Percentiles rank a stretch among this genome's conserved stretches.
Conservation (phyloP, 2,113 vertebrate species). For the Sander lucioperca region DNA sequence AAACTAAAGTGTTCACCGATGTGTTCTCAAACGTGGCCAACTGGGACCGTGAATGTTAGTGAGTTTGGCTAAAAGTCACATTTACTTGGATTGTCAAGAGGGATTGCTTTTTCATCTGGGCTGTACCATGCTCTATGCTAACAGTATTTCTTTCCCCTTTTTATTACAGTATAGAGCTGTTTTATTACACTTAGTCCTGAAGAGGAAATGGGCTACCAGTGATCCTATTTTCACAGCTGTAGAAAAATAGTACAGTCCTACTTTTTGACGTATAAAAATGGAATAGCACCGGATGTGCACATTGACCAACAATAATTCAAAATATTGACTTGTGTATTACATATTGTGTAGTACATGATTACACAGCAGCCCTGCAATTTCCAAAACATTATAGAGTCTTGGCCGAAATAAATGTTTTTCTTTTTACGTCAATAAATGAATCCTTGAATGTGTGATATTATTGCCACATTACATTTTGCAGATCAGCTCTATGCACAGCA, state of each 20-base stretch:
- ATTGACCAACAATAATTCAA: background rate
- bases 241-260: background rate
- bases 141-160: background rate
- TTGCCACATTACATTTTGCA: background rate
- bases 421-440: slow-evolving; percentile 19
- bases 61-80: background rate
- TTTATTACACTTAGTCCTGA: background rate
- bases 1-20: background rate
- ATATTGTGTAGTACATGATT: background rate
- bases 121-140: background rate
- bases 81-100: slow-evolving; percentile 6
- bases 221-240: background rate
- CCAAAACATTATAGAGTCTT: background rate
- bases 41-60: background rate
- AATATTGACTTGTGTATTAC: background rate
- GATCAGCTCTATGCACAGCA: background rate
- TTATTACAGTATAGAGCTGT: background rate
- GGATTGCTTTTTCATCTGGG: background rate
- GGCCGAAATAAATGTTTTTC: background rate
- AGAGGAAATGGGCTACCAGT: background rate
- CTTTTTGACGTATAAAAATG: background rate
- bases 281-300: background rate
- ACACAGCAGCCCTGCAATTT: accelerated
- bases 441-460: slow-evolving; percentile 7
- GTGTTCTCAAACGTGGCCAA: background rate